Conservation (phyloP, 2,888 invertebrate genomes). For the Thalpophila matura region DNA sequence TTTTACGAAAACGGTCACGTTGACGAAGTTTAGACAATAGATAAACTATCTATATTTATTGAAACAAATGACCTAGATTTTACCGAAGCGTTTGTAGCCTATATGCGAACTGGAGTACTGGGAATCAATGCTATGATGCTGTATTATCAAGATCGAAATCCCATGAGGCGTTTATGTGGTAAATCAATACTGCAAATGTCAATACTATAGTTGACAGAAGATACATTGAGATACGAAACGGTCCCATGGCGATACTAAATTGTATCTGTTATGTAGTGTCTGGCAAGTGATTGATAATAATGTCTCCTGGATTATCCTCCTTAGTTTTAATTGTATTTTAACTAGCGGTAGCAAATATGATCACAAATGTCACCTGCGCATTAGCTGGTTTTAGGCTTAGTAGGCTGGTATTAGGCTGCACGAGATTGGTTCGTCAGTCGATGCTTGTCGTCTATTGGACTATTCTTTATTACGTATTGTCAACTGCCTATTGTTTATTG, state of each 20-base stretch:
- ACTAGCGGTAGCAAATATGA: no score
- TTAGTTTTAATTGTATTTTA: background rate
- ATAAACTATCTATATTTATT: background rate
- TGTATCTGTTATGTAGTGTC: background rate
- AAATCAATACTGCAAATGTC: slow-evolving; percentile 44
- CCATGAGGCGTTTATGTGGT: slow-evolving; percentile 33
- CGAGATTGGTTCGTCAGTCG: no score
- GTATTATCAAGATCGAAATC: slow-evolving; percentile 40
- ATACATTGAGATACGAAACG: slow-evolving; percentile 41
- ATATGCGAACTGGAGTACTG: slow-evolving; percentile 1
- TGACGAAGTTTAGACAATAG: background rate
- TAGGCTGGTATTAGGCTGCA: no score
- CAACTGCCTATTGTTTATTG: no score
- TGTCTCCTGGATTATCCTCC: background rate
- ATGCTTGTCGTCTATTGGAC: no score
- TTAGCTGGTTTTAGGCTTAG: no score
- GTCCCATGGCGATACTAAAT: slow-evolving; percentile 7
- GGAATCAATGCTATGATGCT: slow-evolving; percentile 20
- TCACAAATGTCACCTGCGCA: no score
- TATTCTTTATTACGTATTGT: no score
- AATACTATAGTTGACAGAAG: slow-evolving; percentile 44
- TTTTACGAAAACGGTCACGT: background rate
- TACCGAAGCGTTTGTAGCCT: background rate
- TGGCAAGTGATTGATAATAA: background rate
- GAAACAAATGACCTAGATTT: slow-evolving; percentile 26